Evolutionary conservation across 2,113 vertebrate genomes (phyloP).

Genomic region (Collichthys lucidus): DNA sequence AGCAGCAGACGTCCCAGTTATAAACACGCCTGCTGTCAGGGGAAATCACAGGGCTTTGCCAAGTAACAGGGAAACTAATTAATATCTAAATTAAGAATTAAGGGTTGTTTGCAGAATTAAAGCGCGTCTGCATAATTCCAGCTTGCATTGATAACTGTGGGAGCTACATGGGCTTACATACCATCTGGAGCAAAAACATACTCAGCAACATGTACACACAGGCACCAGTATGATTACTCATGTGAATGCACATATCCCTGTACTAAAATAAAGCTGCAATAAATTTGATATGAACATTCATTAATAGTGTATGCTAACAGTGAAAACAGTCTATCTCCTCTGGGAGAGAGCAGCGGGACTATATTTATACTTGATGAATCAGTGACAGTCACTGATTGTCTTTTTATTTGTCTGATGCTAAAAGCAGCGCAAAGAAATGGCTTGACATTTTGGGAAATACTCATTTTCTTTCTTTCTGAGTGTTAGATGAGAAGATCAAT

Average conservation of each 20-base stretch:
- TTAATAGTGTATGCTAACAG: constrained; percentile 61
- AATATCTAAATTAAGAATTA: constrained; percentile 80
- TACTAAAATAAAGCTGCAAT: constrained; percentile 60
- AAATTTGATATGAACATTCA: constrained; percentile 64
- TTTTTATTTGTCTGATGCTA: constrained; percentile 15
- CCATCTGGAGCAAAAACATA: constrained; percentile 66
- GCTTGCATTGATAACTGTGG: constrained; percentile 49
- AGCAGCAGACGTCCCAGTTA: constrained; percentile 55
- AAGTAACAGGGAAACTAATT: constrained; percentile 73
- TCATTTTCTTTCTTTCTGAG: not conserved
- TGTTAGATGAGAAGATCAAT: not conserved
- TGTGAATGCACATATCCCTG: constrained; percentile 15
- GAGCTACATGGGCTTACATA: constrained; percentile 37
- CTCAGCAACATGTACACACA: constrained; percentile 12
- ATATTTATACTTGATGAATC: constrained; percentile 34
- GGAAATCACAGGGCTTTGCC: constrained; percentile 74
- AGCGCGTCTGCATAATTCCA: constrained; percentile 50
- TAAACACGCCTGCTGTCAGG: constrained; percentile 56
- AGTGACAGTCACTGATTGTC: constrained; percentile 5
- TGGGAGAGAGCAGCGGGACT: constrained; percentile 24
- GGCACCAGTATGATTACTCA: constrained; percentile 7
- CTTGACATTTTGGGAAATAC: not conserved
- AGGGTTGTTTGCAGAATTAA: constrained; percentile 70
- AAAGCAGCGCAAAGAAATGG: not conserved
- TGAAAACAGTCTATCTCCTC: constrained; percentile 34